Percentiles rank a stretch among this genome's conserved stretches.
Conservation (phyloP, 2,797 vertebrate species). For the Leptodactylus fallax region DNA sequence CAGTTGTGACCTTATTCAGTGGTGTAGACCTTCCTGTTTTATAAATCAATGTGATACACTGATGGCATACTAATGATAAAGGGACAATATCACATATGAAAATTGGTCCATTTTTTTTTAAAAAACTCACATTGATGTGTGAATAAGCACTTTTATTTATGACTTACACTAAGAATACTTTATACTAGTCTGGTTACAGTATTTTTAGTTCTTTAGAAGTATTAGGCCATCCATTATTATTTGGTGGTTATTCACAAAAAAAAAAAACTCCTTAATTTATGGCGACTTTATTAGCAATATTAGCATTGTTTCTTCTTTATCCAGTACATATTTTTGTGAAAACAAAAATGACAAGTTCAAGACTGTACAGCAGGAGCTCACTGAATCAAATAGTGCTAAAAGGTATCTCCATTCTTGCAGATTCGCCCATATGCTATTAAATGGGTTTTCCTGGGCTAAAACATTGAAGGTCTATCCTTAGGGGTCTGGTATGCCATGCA, state of each 20-base stretch:
- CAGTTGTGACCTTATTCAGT: too few species aligned
- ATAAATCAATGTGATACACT: too few species aligned
- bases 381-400: not conserved
- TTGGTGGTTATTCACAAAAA: not conserved
- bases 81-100: too few species aligned
- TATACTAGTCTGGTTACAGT: too few species aligned
- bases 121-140: too few species aligned
- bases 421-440: not conserved
- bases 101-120: too few species aligned
- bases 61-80: too few species aligned
- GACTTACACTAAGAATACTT: too few species aligned
- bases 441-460: not conserved
- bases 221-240: not conserved
- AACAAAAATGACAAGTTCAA: not conserved
- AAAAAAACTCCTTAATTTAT: not conserved
- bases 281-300: not conserved
- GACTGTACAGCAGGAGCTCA: not conserved
- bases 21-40: too few species aligned
- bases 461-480: not conserved
- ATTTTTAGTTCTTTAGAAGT: not conserved
- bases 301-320: conserved; percentile 44
- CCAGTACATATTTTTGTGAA: conserved; percentile 30
- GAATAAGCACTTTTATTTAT: too few species aligned
- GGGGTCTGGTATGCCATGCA: not conserved
- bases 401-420: conserved; percentile 30